Conservation (phyloP, 1,140 invertebrate species). For the Achroia grisella region DNA sequence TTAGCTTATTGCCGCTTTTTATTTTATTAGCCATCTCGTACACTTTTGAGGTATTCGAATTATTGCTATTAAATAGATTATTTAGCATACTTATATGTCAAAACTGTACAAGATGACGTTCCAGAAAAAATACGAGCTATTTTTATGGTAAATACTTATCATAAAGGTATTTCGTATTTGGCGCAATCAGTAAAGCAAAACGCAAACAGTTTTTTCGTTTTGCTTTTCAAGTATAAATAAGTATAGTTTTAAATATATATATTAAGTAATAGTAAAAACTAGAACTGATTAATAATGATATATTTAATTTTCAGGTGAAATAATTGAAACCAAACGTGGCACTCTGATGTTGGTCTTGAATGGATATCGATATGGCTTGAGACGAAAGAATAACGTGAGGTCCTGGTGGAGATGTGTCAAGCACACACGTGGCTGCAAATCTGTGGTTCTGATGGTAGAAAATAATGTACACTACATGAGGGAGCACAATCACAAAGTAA, state of each 20-base stretch:
- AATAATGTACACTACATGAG: constrained; percentile 10
- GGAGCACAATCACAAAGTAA: constrained; percentile 22
- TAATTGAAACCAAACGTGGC: constrained; percentile 1
- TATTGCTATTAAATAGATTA: too few species aligned
- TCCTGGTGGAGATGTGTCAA: constrained; percentile 30
- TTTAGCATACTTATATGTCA: too few species aligned
- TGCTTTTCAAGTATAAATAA: neutral
- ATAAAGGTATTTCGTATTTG: too few species aligned
- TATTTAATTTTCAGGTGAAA: neutral
- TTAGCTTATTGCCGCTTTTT: too few species aligned
- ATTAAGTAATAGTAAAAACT: constrained; percentile 27
- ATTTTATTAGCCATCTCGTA: too few species aligned
- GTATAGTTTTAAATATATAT: constrained; percentile 20
- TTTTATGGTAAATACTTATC: too few species aligned
- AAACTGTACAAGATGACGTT: too few species aligned
- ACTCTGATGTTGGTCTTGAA: constrained; percentile 16
- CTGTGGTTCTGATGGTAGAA: constrained; percentile 14
- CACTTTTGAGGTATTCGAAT: too few species aligned
- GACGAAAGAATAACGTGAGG: constrained; percentile 11
- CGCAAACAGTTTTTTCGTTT: neutral
- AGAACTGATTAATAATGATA: too few species aligned
- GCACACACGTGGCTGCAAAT: constrained; percentile 20
- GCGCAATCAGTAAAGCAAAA: neutral
- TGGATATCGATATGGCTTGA: constrained; percentile 24
- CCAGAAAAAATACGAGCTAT: too few species aligned